Evolutionary conservation across 2,113 vertebrate genomes (phyloP), one percentile per base, ranked within the genome.

Genomic region (Pterophyllum scalare): DNA sequence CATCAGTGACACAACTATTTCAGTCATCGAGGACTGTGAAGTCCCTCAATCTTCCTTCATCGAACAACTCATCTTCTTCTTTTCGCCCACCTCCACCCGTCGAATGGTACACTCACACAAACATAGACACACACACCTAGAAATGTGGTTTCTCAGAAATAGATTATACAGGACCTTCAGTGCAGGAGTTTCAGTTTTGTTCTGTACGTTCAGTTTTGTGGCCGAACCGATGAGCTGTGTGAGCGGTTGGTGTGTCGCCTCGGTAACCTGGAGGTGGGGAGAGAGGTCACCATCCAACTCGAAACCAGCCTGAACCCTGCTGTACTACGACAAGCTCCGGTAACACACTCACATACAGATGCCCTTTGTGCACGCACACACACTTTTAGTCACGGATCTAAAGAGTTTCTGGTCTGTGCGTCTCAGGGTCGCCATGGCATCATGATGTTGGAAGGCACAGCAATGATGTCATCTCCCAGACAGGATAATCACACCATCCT

Each of bases 261-360:
- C 9, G 97, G 97, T 62, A 96, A 96, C 85, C 92, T 99, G 96
- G 98, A 99, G 72, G 94, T 89, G 22, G 97, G 97, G 20, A 97
- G 95, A 89, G 97, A 97, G 79, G 96, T 92, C 14, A 96, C 92
- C 9, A 84, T 99, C 78, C 95, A 96, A 3, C 76, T 99, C 84
- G 95, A 97, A 7, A 83, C 97, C 72, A 97, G 96, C 89, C 95
- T 97, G 49, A 97, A 97, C 84, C 97, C 97, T 31, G 87, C 90
- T 0, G 92, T 98, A 59, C 86, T 97, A 62, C 96, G 94, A 56
- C 93, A 95, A 86, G 89, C 92, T 59, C 93, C 93, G 82, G 93
- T 93, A 93, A 89, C 33, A 84, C 11, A 81, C 33, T 74, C 49
- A 13, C n/a, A 79, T 7, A 0, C 67, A 54, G 46, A 28, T 2